Conservation (phyloP, 35 echinoderm and acorn worm genomes). For the Lytechinus variegatus region DNA sequence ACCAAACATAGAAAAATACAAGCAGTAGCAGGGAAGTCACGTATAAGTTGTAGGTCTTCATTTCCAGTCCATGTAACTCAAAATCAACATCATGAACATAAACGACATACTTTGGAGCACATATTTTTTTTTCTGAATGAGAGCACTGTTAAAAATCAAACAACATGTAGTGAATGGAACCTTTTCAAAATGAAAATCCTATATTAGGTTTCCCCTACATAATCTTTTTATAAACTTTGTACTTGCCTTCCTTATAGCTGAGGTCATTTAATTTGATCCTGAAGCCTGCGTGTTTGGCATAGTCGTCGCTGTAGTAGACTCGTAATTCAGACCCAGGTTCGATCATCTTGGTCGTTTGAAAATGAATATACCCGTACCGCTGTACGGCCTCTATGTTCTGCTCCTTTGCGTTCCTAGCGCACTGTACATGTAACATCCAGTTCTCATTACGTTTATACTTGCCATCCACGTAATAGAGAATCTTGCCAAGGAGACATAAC, state of each 20-base stretch:
- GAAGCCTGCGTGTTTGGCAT: conserved; percentile 27
- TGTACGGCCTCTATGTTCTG: conserved; percentile 40
- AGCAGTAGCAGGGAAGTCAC: too few species aligned
- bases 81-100: too few species aligned
- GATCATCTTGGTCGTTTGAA: conserved; percentile 15
- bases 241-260: conserved; percentile 1
- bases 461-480: conserved; percentile 32
- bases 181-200: too few species aligned
- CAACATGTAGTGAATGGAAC: too few species aligned
- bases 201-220: too few species aligned
- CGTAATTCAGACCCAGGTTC: conserved; percentile 3
- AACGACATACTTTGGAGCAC: too few species aligned
- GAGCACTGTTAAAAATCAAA: too few species aligned
- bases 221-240: neutral
- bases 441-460: conserved; percentile 22
- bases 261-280: conserved; percentile 13
- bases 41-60: too few species aligned
- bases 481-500: conserved; percentile 17
- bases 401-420: neutral
- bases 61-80: too few species aligned
- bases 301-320: conserved; percentile 25
- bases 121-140: too few species aligned
- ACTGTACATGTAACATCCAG: conserved; percentile 29
- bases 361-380: conserved; percentile 8
- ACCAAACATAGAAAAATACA: too few species aligned